Evolutionary conservation across 1,140 invertebrate species (phyloP).

Genomic region (Drosophila guanche): DNA sequence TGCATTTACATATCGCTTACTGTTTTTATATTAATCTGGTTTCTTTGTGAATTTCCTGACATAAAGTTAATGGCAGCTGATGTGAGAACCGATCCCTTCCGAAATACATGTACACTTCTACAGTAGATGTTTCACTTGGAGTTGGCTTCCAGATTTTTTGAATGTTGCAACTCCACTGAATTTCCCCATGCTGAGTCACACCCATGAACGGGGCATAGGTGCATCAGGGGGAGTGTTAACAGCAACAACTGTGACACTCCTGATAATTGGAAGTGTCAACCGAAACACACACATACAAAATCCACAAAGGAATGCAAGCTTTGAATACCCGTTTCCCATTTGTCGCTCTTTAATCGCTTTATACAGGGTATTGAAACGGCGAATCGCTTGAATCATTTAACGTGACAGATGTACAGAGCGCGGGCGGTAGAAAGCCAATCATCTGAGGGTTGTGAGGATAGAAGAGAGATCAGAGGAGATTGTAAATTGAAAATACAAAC

Average conservation of each 20-base stretch:
- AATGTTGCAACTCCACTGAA: slow-evolving; percentile 14
- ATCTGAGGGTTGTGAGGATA: no score
- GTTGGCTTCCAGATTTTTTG: not conserved
- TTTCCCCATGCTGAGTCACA: slow-evolving; percentile 8
- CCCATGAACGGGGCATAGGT: not conserved
- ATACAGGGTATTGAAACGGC: slow-evolving; percentile 2
- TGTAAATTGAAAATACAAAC: slow-evolving; percentile 16
- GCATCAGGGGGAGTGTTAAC: slow-evolving; percentile 14
- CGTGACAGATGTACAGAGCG: slow-evolving; percentile 8
- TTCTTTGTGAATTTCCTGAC: slow-evolving; percentile 54
- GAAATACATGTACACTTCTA: not conserved
- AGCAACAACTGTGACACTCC: slow-evolving; percentile 58
- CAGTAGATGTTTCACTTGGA: slow-evolving; percentile 1
- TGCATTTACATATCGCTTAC: slow-evolving; percentile 56
- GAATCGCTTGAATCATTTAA: slow-evolving; percentile 23
- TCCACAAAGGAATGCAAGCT: not conserved
- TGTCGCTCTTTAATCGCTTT: no score
- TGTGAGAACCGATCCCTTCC: not conserved
- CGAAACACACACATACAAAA: slow-evolving; percentile 34
- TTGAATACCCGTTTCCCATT: not conserved
- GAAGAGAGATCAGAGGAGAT: slow-evolving; percentile 5
- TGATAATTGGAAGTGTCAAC: slow-evolving; percentile 71
- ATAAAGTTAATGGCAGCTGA: slow-evolving; percentile 37
- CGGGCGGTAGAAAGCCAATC: slow-evolving; percentile 24
- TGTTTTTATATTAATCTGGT: slow-evolving; percentile 11